Percentiles rank a stretch among this genome's conserved stretches.
These are phyloP conservation scores for Telmatherina bonti DNA, from an alignment of 2,797 vertebrate species.

Conservation along the genomic window DNA sequence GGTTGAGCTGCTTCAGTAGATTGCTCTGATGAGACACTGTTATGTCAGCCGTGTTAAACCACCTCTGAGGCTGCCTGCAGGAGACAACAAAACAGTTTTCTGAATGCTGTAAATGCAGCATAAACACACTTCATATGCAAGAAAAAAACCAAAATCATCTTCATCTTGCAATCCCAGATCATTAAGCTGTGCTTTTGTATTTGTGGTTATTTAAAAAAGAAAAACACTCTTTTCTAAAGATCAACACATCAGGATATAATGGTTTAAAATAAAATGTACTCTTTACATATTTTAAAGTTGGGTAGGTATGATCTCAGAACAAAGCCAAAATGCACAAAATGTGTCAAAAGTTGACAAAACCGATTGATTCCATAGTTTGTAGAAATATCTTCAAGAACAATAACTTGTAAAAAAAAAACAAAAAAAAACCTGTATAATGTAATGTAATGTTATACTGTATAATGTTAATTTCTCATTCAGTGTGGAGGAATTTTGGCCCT, in stretches of 20 bases:
- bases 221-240: background rate
- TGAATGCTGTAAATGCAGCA: conserved; percentile 9
- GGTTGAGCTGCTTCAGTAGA: conserved; percentile 93
- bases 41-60: conserved; percentile 90
- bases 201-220: background rate
- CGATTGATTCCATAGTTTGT: background rate
- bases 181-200: background rate
- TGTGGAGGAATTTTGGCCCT: background rate
- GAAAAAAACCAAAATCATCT: conserved; percentile 4
- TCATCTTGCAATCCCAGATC: background rate
- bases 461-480: background rate
- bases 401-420: too few species aligned
- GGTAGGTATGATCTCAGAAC: background rate
- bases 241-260: background rate
- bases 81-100: conserved; percentile 52
- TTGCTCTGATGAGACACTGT: conserved; percentile 91
- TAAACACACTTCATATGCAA: conserved; percentile 7
- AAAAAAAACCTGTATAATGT: too few species aligned
- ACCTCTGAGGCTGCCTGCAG: conserved; percentile 82
- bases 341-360: background rate
- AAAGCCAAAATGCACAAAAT: background rate
- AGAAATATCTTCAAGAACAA: background rate
- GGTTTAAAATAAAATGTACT: background rate
- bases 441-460: too few species aligned
- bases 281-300: background rate